Base-by-base conservation (phyloP, 1,140 invertebrate species). In the Coenobita brevimanus region DNA sequence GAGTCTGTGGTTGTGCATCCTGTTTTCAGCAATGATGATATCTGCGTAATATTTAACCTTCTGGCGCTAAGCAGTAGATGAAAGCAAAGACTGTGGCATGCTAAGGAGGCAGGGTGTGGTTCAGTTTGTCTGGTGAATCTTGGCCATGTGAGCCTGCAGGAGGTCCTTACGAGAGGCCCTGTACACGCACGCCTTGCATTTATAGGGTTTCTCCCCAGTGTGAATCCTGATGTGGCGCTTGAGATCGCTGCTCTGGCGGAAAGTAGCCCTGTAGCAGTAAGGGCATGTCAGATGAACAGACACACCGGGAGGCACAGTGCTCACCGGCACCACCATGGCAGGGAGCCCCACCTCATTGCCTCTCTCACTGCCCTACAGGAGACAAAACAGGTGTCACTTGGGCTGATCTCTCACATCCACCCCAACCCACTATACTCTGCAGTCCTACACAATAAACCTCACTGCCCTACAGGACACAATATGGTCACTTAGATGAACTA, bases 171-270 rank as follows among this genome's bases (percentile, higher is more conserved):
- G 76, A 24, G 85, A 88, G 43, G 89, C 89, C 80, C 86, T 88
- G 62, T 90, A 90, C 10, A 64, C 71, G 54, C 89, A 90, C 2
- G 83, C 80, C 41, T 60, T 46, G 73, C 89, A 90, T 88, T 90
- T 87, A 71, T 86, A 90, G 27, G 89, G 89, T 64, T 90, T 90
- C 83, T 90, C 89, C 4, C 89, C 89, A 41, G 89, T 90, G 64
- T 90, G 89, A 80, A 80, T 90, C 57, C 89, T 82, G 79, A 90
- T 90, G 76, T 90, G 89, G 2, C 89, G 78, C 64, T 90, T 90
- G 36, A 90, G 81, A 33, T 90, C 89, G 67, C 89, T 90, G 62
- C 46, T 90, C 67, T 90, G 89, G 21, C 89, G 89, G 76, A 90
- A 90, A 41, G 89, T 90, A 57, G 64, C 82, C 79, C 89, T 57